phyloP scores from a whole-genome alignment of 2,797 vertebrate genomes.

The Poeciliopsis infans region DNA sequence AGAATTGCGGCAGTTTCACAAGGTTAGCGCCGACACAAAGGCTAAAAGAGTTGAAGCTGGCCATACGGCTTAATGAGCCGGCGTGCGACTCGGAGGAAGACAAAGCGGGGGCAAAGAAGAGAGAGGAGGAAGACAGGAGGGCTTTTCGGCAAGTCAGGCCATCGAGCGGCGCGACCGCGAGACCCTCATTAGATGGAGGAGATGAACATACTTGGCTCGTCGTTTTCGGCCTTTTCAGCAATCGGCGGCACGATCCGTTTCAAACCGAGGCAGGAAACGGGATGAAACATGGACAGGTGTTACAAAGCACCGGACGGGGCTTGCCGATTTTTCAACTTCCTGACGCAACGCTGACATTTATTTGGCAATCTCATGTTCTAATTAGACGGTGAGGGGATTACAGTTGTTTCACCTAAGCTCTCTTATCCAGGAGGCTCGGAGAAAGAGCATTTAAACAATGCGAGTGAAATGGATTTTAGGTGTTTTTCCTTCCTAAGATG shows the following conservation, averaged over 20 bases:
- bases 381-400: conserved; percentile 69
- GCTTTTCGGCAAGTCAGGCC: conserved; percentile 39
- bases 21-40: conserved; percentile 59
- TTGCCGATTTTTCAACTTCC: conserved; percentile 46
- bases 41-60: conserved; percentile 51
- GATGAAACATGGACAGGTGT: conserved; percentile 61
- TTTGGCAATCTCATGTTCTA: conserved; percentile 69
- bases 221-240: conserved; percentile 29
- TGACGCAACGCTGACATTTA: conserved; percentile 69
- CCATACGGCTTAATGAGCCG: conserved; percentile 71
- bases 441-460: conserved; percentile 56
- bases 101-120: conserved; percentile 43
- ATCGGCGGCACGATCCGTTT: conserved; percentile 8
- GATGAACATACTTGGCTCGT: conserved; percentile 8
- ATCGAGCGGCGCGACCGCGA: conserved; percentile 34
- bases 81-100: conserved; percentile 44
- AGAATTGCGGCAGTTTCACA: conserved; percentile 58
- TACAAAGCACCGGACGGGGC: conserved; percentile 27
- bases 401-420: conserved; percentile 54
- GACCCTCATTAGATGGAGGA: conserved; percentile 33
- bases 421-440: conserved; percentile 60
- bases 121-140: conserved; percentile 39
- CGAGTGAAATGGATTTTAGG: conserved; percentile 61
- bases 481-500: conserved; percentile 52
- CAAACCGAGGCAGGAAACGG: conserved; percentile 32